These are phyloP conservation scores for Seriola aureovittata DNA, from an alignment of 2,113 vertebrate genomes.

Conservation along the genomic window DNA sequence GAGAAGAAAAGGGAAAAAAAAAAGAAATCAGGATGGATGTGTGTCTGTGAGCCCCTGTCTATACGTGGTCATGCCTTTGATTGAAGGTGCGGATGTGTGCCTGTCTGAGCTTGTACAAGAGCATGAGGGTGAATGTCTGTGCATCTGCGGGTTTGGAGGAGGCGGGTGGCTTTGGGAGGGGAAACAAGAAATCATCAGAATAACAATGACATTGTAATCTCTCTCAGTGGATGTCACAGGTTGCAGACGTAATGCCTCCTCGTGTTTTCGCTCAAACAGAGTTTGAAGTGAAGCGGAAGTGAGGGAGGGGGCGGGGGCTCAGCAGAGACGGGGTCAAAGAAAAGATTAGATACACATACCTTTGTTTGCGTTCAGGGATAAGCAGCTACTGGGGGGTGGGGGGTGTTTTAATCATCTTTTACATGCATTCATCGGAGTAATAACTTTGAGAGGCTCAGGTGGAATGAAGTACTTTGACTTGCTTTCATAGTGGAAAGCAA, in stretches of 20 bases:
- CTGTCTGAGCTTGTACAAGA: constrained; percentile 33
- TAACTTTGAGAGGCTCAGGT: neutral
- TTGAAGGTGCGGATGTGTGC: constrained; percentile 29
- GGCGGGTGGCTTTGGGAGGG: constrained; percentile 48
- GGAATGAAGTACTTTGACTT: neutral
- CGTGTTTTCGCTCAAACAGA: constrained; percentile 90
- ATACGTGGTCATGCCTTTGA: constrained; percentile 40
- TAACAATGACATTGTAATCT: constrained; percentile 87
- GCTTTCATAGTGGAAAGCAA: constrained; percentile 35
- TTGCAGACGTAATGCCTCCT: constrained; percentile 46
- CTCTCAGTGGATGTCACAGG: constrained; percentile 51
- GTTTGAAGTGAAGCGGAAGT: constrained; percentile 63
- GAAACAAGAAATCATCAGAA: constrained; percentile 85
- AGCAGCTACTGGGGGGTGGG: constrained; percentile 19
- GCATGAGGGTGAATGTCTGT: constrained; percentile 16
- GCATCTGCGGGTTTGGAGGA: constrained; percentile 12
- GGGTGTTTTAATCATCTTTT: constrained; percentile 63
- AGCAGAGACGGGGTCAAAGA: constrained; percentile 53
- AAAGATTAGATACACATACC: constrained; percentile 68
- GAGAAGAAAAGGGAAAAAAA: neutral
- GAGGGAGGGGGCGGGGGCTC: neutral
- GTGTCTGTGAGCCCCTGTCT: neutral
- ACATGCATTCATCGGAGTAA: constrained; percentile 44
- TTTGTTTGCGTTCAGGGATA: constrained; percentile 74
- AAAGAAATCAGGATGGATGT: constrained; percentile 25